phyloP scores from a whole-genome alignment of 2,888 invertebrate genomes.

The Drosophila falleni region DNA sequence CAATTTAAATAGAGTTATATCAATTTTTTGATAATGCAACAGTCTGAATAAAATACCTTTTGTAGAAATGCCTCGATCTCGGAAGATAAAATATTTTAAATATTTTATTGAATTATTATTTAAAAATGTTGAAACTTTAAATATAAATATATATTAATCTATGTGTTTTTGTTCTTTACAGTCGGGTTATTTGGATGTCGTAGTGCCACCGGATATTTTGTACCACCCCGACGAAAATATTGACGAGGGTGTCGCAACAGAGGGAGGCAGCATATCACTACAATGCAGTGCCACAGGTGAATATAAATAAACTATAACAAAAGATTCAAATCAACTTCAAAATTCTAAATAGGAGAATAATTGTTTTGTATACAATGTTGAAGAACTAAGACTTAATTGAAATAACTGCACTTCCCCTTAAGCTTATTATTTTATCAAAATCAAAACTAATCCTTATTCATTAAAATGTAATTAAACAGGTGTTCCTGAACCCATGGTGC shows the following conservation, averaged over 20 bases:
- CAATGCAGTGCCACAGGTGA: conserved; percentile 90
- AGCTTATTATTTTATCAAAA: background rate
- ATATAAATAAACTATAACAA: background rate
- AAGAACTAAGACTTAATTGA: too few relatives aligned
- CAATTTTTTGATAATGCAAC: too few relatives aligned
- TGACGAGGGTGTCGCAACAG: conserved; percentile 91
- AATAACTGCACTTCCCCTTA: too few relatives aligned
- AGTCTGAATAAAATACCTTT: background rate
- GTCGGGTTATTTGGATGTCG: conserved; percentile 95
- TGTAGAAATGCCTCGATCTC: background rate
- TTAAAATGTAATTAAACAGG: conserved; percentile 85
- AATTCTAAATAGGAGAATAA: too few relatives aligned
- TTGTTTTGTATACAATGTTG: too few relatives aligned
- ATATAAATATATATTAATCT: background rate
- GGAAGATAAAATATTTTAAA: too few relatives aligned
- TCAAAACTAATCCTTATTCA: background rate
- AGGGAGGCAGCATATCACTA: conserved; percentile 92
- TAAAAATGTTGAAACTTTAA: background rate
- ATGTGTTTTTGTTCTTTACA: conserved; percentile 82
- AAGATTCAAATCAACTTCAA: too few relatives aligned
- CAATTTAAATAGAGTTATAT: too few relatives aligned
- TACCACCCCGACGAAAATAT: conserved; percentile 86
- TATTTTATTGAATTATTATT: too few relatives aligned
- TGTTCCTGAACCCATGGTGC: conserved; percentile 90
- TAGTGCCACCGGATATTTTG: conserved; percentile 94